Percentiles rank a stretch among this genome's conserved stretches.
Conservation (phyloP, 2,888 invertebrate species). For the Tiphia femorata region DNA sequence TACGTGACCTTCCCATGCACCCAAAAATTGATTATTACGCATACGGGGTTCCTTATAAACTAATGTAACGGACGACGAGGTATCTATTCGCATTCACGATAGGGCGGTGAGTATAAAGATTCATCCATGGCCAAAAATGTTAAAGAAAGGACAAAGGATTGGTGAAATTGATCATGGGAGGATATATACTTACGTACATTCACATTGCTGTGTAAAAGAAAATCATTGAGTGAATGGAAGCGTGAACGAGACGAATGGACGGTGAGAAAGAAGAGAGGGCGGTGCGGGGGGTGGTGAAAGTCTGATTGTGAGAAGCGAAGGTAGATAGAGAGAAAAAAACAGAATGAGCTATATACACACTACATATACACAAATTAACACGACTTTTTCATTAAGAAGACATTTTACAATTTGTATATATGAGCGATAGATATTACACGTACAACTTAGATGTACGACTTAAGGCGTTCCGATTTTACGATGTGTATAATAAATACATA, state of each 20-base stretch:
- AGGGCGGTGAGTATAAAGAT: neutral
- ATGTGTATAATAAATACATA: constrained; percentile 49
- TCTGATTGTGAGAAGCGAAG: constrained; percentile 18
- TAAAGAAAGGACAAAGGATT: constrained; percentile 16
- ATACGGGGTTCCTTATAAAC: no score
- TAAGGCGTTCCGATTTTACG: constrained; percentile 46
- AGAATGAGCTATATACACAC: constrained; percentile 42
- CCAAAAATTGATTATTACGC: no score
- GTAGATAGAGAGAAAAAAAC: constrained; percentile 23
- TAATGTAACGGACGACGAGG: no score
- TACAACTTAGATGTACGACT: constrained; percentile 47
- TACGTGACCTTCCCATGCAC: no score
- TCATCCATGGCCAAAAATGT: neutral
- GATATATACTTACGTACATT: constrained; percentile 37
- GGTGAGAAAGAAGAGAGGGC: neutral
- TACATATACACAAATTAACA: constrained; percentile 43
- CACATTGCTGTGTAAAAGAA: constrained; percentile 34
- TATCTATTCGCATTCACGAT: no score
- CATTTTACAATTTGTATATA: constrained; percentile 67
- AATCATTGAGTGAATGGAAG: no score
- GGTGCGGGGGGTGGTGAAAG: constrained; percentile 4
- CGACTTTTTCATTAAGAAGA: constrained; percentile 59
- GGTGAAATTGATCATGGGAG: constrained; percentile 4
- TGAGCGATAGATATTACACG: constrained; percentile 56
- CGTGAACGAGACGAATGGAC: no score